phyloP scores from a whole-genome alignment of 2,797 vertebrate genomes.

The Pipistrellus pipistrellus region DNA sequence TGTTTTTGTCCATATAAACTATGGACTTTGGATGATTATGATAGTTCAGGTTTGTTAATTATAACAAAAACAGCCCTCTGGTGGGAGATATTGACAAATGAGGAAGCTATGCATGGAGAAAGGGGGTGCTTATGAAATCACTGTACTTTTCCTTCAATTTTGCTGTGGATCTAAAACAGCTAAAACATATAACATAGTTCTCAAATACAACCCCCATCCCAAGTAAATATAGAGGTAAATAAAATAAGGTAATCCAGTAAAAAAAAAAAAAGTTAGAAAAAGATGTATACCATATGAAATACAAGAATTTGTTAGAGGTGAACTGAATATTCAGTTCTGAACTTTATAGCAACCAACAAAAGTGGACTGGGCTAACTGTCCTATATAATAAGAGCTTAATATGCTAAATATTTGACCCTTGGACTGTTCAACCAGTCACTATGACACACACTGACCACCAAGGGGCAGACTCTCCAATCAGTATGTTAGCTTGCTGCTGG shows the following conservation, averaged over 20 bases:
- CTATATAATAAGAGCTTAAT: too few relatives aligned
- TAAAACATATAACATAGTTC: not conserved
- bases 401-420: too few relatives aligned
- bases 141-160: not conserved
- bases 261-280: not conserved
- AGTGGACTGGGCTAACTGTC: not conserved
- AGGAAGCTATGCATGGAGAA: not conserved
- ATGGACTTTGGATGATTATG: too few relatives aligned
- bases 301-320: not conserved
- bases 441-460: too few relatives aligned
- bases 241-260: not conserved
- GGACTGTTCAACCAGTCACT: too few relatives aligned
- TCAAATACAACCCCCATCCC: not conserved
- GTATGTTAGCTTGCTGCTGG: too few relatives aligned
- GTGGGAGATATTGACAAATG: not conserved
- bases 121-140: not conserved
- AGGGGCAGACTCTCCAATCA: too few relatives aligned
- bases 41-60: not conserved
- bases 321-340: not conserved
- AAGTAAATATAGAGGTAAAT: not conserved
- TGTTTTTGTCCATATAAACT: not conserved
- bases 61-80: not conserved
- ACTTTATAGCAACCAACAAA: not conserved
- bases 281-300: not conserved
- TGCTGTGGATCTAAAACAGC: not conserved